Evolutionary conservation across 2,113 vertebrate species (phyloP), one percentile per base, ranked within the genome.

Genomic region (Taurulus bubalis): DNA sequence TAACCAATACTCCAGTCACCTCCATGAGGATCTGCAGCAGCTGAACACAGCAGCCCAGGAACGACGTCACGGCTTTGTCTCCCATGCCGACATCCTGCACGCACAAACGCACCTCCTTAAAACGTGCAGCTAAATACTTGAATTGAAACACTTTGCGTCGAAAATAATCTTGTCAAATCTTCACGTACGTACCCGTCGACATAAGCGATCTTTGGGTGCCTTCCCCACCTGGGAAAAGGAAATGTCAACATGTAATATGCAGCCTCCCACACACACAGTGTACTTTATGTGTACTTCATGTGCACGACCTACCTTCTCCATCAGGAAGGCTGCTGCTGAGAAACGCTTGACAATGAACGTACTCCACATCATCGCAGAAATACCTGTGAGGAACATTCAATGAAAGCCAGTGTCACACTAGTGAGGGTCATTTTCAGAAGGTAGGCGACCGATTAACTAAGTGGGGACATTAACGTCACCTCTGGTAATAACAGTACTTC

Each of bases 351-450:
- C 97, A 36, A 99, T 91, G 88, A 99, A 99, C 0, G 98, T 99
- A 34, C 96, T 99, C 98, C 98, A 99, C 98, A 99, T 98, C 98
- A 99, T 99, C 47, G 96, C 79, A 0, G 95, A 95, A 1, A 99
- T 96, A 40, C 98, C 98, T 99, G 78, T 0, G 84, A 78, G 30
- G 38, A 66, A 8, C 75, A 65, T n/a, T 24, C 16, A 63, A 28
- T 4, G 8, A 45, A 60, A 34, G 40, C 18, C 14, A n/a, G 2
- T 4, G 0, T 20, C 20, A 28, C 14, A 40, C 1, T 14, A n/a
- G 22, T 30, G 6, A 40, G 6, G 3, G 3, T 6, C 8, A 26
- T 34, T 59, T 53, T 32, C 12, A 40, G 42, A 22, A 28, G 45
- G 6, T 10, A 20, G 47, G n/a, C 53, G n/a, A 58, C 8, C 16